Conservation (phyloP, 2,888 invertebrate genomes). For the Rutpela maculata region DNA sequence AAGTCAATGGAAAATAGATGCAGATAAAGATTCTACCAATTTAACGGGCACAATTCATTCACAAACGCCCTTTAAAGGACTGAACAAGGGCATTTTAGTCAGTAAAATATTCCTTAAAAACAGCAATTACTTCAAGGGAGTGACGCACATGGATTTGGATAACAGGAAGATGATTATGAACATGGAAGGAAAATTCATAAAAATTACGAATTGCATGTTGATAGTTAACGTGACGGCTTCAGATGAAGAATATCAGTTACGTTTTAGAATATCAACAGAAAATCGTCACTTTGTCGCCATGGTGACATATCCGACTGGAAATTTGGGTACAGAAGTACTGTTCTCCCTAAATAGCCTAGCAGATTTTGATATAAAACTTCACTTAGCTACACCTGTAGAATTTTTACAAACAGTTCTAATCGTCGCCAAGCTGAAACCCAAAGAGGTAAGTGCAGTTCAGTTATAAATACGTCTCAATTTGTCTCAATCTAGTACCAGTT, state of each 20-base stretch:
- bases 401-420: slow-evolving; percentile 79
- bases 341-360: slow-evolving; percentile 79
- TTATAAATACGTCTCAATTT: no score
- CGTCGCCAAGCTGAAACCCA: slow-evolving; percentile 81
- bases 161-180: slow-evolving; percentile 81
- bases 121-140: slow-evolving; percentile 81
- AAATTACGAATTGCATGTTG: slow-evolving; percentile 85
- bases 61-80: slow-evolving; percentile 82
- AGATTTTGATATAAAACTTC: slow-evolving; percentile 85
- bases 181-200: slow-evolving; percentile 78
- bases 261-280: slow-evolving; percentile 84
- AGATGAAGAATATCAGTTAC: slow-evolving; percentile 80
- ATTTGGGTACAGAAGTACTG: slow-evolving; percentile 82
- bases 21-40: slow-evolving; percentile 77
- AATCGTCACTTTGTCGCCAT: slow-evolving; percentile 85
- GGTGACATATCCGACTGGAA: slow-evolving; percentile 81
- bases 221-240: slow-evolving; percentile 86
- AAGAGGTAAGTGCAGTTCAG: slow-evolving; percentile 75
- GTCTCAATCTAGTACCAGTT: no score
- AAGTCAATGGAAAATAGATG: slow-evolving; percentile 82
- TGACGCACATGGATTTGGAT: slow-evolving; percentile 83
- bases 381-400: slow-evolving; percentile 85
- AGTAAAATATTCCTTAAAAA: slow-evolving; percentile 81
- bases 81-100: slow-evolving; percentile 81
- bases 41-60: slow-evolving; percentile 81